These are phyloP conservation scores for Emydoidea blandingii DNA, from an alignment of 2,797 vertebrate genomes.

Conservation along the genomic window DNA sequence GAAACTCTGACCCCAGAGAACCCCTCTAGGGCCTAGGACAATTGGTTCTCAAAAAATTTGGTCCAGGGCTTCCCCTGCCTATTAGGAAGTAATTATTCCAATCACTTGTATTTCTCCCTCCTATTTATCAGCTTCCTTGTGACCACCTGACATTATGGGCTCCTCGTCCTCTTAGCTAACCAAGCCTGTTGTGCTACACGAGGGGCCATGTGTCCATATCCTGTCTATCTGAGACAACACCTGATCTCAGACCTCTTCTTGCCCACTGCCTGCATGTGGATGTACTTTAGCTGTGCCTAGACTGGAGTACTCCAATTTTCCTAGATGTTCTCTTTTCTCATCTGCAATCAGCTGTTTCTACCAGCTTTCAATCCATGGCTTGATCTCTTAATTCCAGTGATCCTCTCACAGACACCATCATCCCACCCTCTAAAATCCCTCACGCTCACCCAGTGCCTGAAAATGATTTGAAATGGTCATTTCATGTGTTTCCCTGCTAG, in stretches of 20 bases:
- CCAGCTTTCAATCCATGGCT: not conserved
- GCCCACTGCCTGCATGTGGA: not conserved
- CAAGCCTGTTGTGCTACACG: not conserved
- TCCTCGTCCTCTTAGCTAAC: not conserved
- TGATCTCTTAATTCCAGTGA: not conserved
- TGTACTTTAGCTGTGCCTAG: not conserved
- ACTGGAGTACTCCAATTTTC: not conserved
- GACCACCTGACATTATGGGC: not conserved
- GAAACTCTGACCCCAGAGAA: not conserved
- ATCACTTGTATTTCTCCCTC: not conserved
- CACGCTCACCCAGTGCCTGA: not conserved
- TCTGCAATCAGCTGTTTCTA: not conserved
- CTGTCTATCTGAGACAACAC: not conserved
- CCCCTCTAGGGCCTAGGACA: not conserved
- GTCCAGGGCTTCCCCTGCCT: not conserved
- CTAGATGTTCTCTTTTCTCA: not conserved
- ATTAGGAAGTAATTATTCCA: not conserved
- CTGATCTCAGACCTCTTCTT: conserved; percentile 3
- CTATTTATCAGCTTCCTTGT: not conserved
- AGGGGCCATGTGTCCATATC: not conserved
- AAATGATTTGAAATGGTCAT: not conserved
- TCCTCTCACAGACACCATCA: not conserved
- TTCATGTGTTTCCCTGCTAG: not conserved
- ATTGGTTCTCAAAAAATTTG: not conserved
- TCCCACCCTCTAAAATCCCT: conserved; percentile 3